phyloP scores from a whole-genome alignment of 2,113 vertebrate species.

The Entomyzon cyanotis region DNA sequence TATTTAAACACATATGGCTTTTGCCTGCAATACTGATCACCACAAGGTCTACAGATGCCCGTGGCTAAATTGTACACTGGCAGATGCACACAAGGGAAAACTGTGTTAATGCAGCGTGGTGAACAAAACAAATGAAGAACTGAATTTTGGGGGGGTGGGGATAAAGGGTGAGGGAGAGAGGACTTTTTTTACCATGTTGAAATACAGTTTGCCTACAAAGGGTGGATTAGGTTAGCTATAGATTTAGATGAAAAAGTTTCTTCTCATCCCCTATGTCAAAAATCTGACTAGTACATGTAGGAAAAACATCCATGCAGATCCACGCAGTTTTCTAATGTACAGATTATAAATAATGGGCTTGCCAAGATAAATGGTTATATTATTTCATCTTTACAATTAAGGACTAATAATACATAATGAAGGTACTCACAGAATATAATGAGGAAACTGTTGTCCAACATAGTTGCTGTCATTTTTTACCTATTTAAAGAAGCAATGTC shows the following conservation, averaged over 20 bases:
- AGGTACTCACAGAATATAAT: conserved; percentile 15
- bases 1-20: conserved; percentile 86
- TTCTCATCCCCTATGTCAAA: not conserved
- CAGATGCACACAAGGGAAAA: conserved; percentile 83
- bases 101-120: conserved; percentile 81
- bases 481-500: conserved; percentile 1
- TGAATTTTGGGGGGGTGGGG: conserved; percentile 49
- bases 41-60: conserved; percentile 84
- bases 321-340: not conserved
- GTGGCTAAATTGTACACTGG: conserved; percentile 84
- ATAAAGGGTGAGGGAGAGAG: not conserved
- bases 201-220: conserved; percentile 46
- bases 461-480: conserved; percentile 35
- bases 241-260: conserved; percentile 10
- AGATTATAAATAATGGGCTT: not conserved
- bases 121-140: conserved; percentile 89
- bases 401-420: conserved; percentile 38
- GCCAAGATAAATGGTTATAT: conserved; percentile 42
- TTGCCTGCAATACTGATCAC: conserved; percentile 84
- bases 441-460: conserved; percentile 17
- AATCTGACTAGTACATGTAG: not conserved
- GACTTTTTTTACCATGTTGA: not conserved
- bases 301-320: not conserved
- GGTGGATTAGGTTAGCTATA: conserved; percentile 12
- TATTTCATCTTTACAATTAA: conserved; percentile 42